phyloP scores from a whole-genome alignment of 2,888 invertebrate genomes.

The Drosophila kanekoi region DNA sequence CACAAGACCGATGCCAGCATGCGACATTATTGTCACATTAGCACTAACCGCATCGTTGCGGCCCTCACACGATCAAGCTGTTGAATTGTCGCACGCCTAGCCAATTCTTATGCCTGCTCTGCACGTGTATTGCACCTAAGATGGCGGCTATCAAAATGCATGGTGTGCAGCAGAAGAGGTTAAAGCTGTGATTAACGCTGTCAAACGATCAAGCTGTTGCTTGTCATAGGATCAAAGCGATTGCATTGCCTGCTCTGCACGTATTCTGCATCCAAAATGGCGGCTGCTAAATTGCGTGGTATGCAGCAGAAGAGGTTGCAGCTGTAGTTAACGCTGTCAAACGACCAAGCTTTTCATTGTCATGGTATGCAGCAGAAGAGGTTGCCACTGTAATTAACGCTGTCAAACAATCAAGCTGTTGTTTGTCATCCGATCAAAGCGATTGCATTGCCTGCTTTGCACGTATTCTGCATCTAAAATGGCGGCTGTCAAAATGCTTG shows the following conservation, averaged over 20 bases:
- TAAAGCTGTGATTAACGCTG: too few species aligned
- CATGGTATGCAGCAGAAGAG: neutral
- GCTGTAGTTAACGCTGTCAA: neutral
- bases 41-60: neutral
- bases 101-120: neutral
- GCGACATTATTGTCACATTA: constrained; percentile 12
- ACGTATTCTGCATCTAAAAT: neutral
- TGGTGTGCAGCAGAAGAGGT: neutral
- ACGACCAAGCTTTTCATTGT: neutral
- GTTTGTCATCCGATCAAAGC: neutral
- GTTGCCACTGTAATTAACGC: too few species aligned
- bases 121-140: neutral
- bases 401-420: neutral
- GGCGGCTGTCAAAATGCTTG: too few species aligned
- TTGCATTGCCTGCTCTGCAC: neutral
- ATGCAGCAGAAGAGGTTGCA: neutral
- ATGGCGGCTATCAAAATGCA: neutral
- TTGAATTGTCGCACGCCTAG: neutral
- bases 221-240: neutral
- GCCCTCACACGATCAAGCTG: neutral
- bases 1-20: neutral
- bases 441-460: neutral
- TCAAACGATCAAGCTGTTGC: neutral
- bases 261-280: neutral
- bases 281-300: neutral